Evolutionary conservation across 2,888 invertebrate species (phyloP).

Genomic region (Microctonus hyperodae): DNA sequence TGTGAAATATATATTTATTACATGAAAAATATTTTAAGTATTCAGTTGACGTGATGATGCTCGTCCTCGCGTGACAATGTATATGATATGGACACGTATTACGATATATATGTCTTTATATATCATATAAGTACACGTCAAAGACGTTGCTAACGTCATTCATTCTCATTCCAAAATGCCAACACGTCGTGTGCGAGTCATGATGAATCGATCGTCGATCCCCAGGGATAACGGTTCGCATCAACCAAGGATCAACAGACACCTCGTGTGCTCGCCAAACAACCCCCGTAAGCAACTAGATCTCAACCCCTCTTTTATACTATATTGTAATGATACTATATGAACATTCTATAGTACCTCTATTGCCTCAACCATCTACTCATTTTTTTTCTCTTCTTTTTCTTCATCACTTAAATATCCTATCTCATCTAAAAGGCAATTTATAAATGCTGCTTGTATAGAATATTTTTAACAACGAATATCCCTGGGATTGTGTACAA

Average conservation of each 20-base stretch:
- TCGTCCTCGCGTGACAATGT: constrained; percentile 20
- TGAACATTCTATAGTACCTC: background rate
- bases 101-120: constrained; percentile 13
- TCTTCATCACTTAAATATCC: constrained; percentile 16
- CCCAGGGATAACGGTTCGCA: constrained; percentile 57
- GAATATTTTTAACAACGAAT: constrained; percentile 1
- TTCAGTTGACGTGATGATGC: constrained; percentile 35
- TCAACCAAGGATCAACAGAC: constrained; percentile 57
- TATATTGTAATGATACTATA: background rate
- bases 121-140: constrained; percentile 15
- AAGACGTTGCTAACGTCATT: constrained; percentile 32
- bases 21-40: constrained; percentile 28
- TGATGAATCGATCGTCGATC: constrained; percentile 59
- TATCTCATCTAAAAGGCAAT: constrained; percentile 5
- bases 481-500: background rate
- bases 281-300: constrained; percentile 34
- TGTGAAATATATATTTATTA: background rate
- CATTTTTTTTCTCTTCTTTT: too few species aligned
- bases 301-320: constrained; percentile 23
- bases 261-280: constrained; percentile 43
- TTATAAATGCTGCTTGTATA: background rate
- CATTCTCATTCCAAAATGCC: constrained; percentile 19
- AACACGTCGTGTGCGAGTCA: constrained; percentile 39
- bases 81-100: constrained; percentile 23
- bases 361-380: background rate